A percentile compares a stretch with the other conserved stretches of the same genome.
Evolutionary conservation across 1,140 invertebrate species (phyloP).

Genomic region (Aricia agestis): DNA sequence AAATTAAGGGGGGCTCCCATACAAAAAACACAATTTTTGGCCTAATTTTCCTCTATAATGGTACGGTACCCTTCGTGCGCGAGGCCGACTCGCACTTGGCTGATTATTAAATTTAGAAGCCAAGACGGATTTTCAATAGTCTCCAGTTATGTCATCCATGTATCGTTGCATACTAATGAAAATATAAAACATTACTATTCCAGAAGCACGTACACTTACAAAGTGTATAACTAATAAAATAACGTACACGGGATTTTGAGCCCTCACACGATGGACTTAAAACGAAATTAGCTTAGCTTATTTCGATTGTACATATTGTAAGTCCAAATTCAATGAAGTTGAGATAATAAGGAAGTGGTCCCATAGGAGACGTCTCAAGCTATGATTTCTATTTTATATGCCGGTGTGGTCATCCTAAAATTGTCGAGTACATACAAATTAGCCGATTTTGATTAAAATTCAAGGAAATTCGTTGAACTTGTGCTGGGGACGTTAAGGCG

Average conservation of each 20-base stretch:
- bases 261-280: neutral
- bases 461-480: constrained; percentile 52
- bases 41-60: too few species aligned
- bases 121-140: constrained; percentile 19
- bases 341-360: constrained; percentile 15
- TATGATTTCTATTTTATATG: constrained; percentile 43
- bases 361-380: constrained; percentile 25
- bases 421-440: constrained; percentile 41
- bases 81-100: too few species aligned
- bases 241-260: neutral
- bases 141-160: constrained; percentile 29
- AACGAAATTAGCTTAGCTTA: neutral
- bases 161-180: constrained; percentile 32
- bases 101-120: neutral
- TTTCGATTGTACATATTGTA: neutral
- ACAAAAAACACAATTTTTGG: too few species aligned
- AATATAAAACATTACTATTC: constrained; percentile 15
- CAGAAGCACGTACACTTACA: neutral
- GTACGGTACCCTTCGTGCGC: too few species aligned
- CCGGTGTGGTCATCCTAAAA: constrained; percentile 21
- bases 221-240: neutral
- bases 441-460: constrained; percentile 31
- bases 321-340: too few species aligned
- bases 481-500: constrained; percentile 18
- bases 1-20: too few species aligned